A percentile compares a stretch with the other conserved stretches of the same genome.
Conservation (phyloP, 2,113 vertebrate species). For the Macheiramphus alcinus region DNA sequence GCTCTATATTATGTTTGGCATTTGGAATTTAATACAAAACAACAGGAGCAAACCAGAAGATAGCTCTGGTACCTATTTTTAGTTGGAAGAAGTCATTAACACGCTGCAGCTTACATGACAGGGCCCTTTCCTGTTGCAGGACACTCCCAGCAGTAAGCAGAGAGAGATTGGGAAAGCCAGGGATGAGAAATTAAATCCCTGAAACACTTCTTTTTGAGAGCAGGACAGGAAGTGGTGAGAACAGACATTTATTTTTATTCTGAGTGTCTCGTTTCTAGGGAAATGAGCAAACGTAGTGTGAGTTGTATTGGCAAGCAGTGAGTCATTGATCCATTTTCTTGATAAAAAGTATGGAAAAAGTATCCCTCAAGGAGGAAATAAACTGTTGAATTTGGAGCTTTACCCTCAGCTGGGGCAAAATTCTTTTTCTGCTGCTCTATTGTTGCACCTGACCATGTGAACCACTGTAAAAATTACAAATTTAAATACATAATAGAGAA, state of each 20-base stretch:
- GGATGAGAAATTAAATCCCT: background rate
- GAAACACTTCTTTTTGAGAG: background rate
- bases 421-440: background rate
- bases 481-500: background rate
- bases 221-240: conserved; percentile 17
- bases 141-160: background rate
- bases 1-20: background rate
- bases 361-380: background rate
- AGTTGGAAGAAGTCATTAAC: background rate
- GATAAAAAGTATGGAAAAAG: conserved; percentile 6
- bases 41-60: background rate
- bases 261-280: background rate
- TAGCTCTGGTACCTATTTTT: background rate
- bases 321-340: conserved; percentile 28
- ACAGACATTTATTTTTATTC: conserved; percentile 25
- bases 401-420: background rate
- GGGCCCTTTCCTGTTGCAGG: background rate
- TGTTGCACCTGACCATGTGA: background rate
- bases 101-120: background rate
- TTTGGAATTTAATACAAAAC: conserved; percentile 8
- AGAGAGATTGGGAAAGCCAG: background rate
- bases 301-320: conserved; percentile 23
- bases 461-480: background rate
- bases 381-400: background rate
- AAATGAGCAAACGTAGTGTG: background rate